Evolutionary conservation across 2,797 vertebrate genomes (phyloP).

Genomic region (Lindbergichthys nudifrons): DNA sequence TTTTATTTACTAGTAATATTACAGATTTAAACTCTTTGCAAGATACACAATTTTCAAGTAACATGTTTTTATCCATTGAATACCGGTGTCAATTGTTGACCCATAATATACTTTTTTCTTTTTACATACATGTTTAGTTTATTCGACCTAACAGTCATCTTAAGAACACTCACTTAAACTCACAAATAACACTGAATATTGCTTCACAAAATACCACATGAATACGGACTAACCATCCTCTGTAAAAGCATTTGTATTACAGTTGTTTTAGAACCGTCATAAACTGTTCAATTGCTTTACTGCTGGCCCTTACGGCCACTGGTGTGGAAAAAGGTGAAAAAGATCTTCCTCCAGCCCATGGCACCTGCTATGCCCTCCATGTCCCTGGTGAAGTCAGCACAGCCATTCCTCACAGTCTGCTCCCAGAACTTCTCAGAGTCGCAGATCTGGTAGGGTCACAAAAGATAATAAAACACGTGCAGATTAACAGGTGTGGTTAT

Average conservation of each 20-base stretch:
- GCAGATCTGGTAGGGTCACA: slow-evolving; percentile 70
- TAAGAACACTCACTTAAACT: slow-evolving; percentile 2
- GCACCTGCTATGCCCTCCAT: slow-evolving; percentile 74
- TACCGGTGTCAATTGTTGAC: not conserved
- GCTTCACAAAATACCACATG: not conserved
- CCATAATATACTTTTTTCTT: not conserved
- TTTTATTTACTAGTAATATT: slow-evolving; percentile 3
- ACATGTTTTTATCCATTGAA: not conserved
- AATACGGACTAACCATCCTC: not conserved
- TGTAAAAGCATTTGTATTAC: slow-evolving; percentile 1
- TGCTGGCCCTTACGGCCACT: slow-evolving; percentile 6
- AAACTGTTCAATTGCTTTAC: slow-evolving; percentile 2
- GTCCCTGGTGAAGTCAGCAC: slow-evolving; percentile 73
- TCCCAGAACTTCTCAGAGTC: slow-evolving; percentile 83
- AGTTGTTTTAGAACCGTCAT: slow-evolving; percentile 6
- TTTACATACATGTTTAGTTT: not conserved
- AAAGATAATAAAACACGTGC: slow-evolving; percentile 25
- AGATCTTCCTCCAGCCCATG: slow-evolving; percentile 81
- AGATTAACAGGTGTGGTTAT: not conserved
- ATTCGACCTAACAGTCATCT: not conserved
- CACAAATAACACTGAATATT: not conserved
- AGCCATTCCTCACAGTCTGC: slow-evolving; percentile 68
- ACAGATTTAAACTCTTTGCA: slow-evolving; percentile 6
- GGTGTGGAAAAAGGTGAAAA: slow-evolving; percentile 72
- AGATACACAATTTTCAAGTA: slow-evolving; percentile 5